Conservation (phyloP, 2,888 invertebrate genomes). For the Mactromeris polynyma region DNA sequence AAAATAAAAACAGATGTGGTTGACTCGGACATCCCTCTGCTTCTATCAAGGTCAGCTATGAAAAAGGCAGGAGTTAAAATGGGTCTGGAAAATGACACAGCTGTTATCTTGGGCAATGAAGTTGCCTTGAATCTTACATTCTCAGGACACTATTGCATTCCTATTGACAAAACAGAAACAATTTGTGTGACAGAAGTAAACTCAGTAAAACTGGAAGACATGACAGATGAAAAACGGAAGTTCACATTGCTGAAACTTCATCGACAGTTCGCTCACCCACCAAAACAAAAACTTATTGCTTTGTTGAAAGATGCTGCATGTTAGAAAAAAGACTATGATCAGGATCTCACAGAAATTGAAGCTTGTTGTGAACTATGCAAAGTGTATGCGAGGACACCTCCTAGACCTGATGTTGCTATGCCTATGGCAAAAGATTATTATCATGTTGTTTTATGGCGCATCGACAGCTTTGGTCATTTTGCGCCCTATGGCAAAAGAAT, state of each 20-base stretch:
- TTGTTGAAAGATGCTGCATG: constrained; percentile 48
- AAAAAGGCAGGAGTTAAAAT: constrained; percentile 54
- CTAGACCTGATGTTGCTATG: constrained; percentile 44
- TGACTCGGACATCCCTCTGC: constrained; percentile 51
- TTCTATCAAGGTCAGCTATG: constrained; percentile 49
- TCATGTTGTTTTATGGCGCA: too few species aligned
- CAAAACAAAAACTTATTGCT: constrained; percentile 28
- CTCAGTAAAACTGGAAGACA: constrained; percentile 3
- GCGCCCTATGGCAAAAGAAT: not conserved
- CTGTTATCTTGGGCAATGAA: constrained; percentile 43
- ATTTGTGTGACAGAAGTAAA: not conserved
- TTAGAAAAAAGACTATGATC: constrained; percentile 44
- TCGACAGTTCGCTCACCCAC: constrained; percentile 55
- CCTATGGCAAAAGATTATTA: too few species aligned
- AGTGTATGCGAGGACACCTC: constrained; percentile 32
- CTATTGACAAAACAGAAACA: constrained; percentile 38
- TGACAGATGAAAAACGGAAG: constrained; percentile 27
- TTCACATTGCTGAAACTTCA: not conserved
- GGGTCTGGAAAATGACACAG: constrained; percentile 61
- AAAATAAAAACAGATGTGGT: constrained; percentile 57
- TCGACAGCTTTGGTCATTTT: too few species aligned
- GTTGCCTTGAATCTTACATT: constrained; percentile 54
- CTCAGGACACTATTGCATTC: constrained; percentile 64
- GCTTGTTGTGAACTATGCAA: constrained; percentile 43
- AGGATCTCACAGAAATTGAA: constrained; percentile 16